These are phyloP conservation scores for Lasiommata megera DNA, from an alignment of 2,888 invertebrate species.

Conservation along the genomic window DNA sequence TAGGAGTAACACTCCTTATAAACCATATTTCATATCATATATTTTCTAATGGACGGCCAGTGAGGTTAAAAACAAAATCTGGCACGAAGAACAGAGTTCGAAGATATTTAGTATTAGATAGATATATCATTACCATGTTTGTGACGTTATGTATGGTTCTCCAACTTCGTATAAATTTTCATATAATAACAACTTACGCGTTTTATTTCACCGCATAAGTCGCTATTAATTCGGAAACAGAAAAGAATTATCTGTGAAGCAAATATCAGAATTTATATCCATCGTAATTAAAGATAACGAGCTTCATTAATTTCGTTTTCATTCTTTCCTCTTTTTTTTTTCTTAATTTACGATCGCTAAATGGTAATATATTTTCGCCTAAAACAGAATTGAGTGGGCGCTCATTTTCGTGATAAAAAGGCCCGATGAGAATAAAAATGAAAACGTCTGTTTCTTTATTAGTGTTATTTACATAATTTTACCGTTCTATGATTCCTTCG, in stretches of 20 bases:
- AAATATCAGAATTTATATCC: slow-evolving; percentile 15
- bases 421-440: slow-evolving; percentile 8
- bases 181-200: not conserved
- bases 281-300: slow-evolving; percentile 27
- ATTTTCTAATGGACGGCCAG: too few species aligned
- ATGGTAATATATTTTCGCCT: slow-evolving; percentile 25
- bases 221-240: not conserved
- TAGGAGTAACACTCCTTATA: too few species aligned
- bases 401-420: slow-evolving; percentile 19
- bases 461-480: slow-evolving; percentile 25
- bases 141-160: too few species aligned
- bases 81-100: too few species aligned
- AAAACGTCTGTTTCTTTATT: slow-evolving; percentile 21
- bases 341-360: slow-evolving; percentile 28
- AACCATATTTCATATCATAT: too few species aligned
- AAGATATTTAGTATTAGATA: too few species aligned
- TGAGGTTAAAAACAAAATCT: too few species aligned
- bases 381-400: slow-evolving; percentile 20
- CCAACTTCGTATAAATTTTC: not conserved
- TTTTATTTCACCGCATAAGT: not conserved
- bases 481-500: not conserved
- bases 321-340: slow-evolving; percentile 18
- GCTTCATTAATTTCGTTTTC: slow-evolving; percentile 23
- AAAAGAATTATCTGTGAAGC: not conserved
- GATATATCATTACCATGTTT: too few species aligned